Conservation (phyloP, 2,113 vertebrate genomes). For the Halichoeres trimaculatus region DNA sequence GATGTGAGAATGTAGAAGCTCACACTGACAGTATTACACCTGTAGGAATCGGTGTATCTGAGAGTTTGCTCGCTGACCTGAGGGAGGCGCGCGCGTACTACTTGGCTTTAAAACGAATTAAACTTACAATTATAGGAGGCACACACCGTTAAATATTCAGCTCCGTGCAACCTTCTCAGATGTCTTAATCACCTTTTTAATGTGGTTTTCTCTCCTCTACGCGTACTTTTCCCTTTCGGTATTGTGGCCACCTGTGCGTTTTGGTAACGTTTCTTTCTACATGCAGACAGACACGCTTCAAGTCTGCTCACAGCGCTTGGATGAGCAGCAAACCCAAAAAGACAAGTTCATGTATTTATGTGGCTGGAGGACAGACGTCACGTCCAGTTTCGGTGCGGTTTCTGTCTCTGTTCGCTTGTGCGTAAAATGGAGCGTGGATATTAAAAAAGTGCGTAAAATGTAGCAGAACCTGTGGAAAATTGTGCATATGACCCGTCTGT, state of each 20-base stretch:
- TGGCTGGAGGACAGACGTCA: neutral
- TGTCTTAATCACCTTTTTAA: neutral
- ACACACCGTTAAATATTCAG: neutral
- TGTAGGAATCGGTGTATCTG: too few species aligned
- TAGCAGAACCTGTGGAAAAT: neutral
- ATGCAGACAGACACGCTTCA: neutral
- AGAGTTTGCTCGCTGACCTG: slow-evolving; percentile 2
- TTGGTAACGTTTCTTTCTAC: neutral
- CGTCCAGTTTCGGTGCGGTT: neutral
- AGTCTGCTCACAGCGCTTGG: neutral
- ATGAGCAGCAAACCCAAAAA: slow-evolving; percentile 6
- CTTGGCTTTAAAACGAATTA: neutral
- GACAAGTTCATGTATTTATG: neutral
- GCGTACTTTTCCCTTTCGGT: neutral
- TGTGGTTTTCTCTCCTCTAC: slow-evolving; percentile 3
- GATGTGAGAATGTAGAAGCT: neutral
- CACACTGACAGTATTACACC: neutral
- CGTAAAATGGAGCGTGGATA: slow-evolving; percentile 20
- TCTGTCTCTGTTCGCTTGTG: neutral
- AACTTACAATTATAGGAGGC: too few species aligned
- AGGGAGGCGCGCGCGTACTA: slow-evolving; percentile 58
- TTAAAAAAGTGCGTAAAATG: slow-evolving; percentile 10
- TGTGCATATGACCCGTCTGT: neutral
- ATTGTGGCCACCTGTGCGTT: neutral
- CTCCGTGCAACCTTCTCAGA: neutral